Conservation (phyloP, 2,797 vertebrate species). For the Melanotaenia trifasciata region DNA sequence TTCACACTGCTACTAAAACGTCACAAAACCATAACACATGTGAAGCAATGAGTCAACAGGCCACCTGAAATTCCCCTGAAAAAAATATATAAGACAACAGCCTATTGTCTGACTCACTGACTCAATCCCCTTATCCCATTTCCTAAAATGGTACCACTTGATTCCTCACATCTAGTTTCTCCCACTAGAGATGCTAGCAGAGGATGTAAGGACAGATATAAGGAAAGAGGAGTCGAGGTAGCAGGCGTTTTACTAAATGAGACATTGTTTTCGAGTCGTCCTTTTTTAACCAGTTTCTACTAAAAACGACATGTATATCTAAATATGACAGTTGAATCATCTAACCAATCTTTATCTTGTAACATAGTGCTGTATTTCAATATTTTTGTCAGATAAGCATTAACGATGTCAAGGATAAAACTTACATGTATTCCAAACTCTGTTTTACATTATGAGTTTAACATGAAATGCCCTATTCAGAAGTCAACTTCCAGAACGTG, state of each 20-base stretch:
- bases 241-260: background rate
- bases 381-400: background rate
- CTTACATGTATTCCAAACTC: background rate
- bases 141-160: slow-evolving; percentile 3
- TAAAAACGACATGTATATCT: background rate
- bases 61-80: slow-evolving; percentile 44
- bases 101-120: slow-evolving; percentile 38
- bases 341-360: background rate
- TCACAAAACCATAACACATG: slow-evolving; percentile 50
- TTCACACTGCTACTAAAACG: slow-evolving; percentile 42
- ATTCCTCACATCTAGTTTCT: background rate
- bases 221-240: background rate
- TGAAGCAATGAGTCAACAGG: slow-evolving; percentile 44
- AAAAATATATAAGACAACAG: slow-evolving; percentile 26
- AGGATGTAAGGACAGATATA: background rate
- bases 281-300: background rate
- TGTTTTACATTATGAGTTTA: background rate
- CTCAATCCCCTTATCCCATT: slow-evolving; percentile 9
- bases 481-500: background rate
- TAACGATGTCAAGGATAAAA: background rate
- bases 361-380: background rate
- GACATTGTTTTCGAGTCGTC: background rate
- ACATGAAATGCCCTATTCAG: background rate
- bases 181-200: background rate
- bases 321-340: background rate